These are phyloP conservation scores for Nematolebias whitei DNA, from an alignment of 2,113 vertebrate genomes.

Conservation along the genomic window DNA sequence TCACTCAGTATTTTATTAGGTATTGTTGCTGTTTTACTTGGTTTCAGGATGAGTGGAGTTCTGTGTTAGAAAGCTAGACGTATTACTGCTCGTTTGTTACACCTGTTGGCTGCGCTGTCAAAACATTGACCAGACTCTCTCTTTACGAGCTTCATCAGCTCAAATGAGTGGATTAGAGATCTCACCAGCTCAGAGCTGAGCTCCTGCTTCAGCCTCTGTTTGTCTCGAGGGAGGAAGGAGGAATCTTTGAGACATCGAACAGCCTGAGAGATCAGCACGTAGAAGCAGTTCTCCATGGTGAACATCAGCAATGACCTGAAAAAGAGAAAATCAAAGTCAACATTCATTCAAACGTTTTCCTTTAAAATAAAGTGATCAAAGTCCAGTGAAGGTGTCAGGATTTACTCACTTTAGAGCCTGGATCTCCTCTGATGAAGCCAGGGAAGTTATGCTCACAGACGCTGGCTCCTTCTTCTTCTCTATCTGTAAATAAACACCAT, in stretches of 20 bases:
- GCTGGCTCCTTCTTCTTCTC: slow-evolving; percentile 96
- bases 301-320: slow-evolving; percentile 93
- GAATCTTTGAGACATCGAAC: slow-evolving; percentile 91
- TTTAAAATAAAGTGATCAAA: too few species aligned
- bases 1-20: too few species aligned
- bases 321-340: not conserved
- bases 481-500: slow-evolving; percentile 74
- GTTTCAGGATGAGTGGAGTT: too few species aligned
- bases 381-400: too few species aligned
- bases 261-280: slow-evolving; percentile 95
- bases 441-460: slow-evolving; percentile 80
- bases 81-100: too few species aligned
- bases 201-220: slow-evolving; percentile 97
- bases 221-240: slow-evolving; percentile 87
- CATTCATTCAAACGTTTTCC: not conserved
- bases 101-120: too few species aligned
- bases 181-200: slow-evolving; percentile 96
- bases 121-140: too few species aligned
- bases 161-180: not conserved
- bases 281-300: slow-evolving; percentile 98
- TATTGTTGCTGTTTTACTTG: too few species aligned
- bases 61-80: too few species aligned
- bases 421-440: slow-evolving; percentile 87
- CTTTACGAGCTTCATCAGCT: too few species aligned
- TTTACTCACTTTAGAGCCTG: slow-evolving; percentile 89